Conservation (phyloP, 2,888 invertebrate species). For the Elmis aenea region DNA sequence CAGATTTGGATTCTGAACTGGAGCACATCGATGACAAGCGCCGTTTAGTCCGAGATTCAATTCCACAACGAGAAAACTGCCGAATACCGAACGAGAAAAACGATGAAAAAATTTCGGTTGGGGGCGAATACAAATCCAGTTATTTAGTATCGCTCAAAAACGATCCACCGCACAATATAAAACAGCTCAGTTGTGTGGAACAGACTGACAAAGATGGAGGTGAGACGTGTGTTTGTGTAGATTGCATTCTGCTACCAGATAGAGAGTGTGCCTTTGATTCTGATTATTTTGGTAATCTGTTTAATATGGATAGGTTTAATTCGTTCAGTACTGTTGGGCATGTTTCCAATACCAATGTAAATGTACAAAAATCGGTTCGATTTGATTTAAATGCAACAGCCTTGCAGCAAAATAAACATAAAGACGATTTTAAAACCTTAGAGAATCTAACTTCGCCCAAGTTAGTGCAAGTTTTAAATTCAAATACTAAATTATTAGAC, state of each 20-base stretch:
- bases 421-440: conserved; percentile 7
- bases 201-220: conserved; percentile 30
- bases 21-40: neutral
- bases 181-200: too few relatives aligned
- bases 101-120: too few relatives aligned
- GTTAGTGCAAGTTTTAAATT: conserved; percentile 34
- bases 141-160: neutral
- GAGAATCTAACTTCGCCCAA: conserved; percentile 40
- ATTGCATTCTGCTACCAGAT: conserved; percentile 30
- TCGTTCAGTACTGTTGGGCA: neutral
- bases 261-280: conserved; percentile 21
- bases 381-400: neutral
- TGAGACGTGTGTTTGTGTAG: conserved; percentile 40
- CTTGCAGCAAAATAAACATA: neutral
- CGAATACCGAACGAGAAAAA: too few relatives aligned
- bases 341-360: neutral
- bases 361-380: neutral
- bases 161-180: too few relatives aligned
- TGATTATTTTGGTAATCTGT: too few relatives aligned
- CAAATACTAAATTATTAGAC: neutral
- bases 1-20: neutral
- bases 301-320: too few relatives aligned
- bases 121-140: too few relatives aligned
- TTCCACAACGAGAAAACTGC: neutral
- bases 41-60: too few relatives aligned